Conservation (phyloP, 2,113 vertebrate species). For the Brienomyrus longianalis region DNA sequence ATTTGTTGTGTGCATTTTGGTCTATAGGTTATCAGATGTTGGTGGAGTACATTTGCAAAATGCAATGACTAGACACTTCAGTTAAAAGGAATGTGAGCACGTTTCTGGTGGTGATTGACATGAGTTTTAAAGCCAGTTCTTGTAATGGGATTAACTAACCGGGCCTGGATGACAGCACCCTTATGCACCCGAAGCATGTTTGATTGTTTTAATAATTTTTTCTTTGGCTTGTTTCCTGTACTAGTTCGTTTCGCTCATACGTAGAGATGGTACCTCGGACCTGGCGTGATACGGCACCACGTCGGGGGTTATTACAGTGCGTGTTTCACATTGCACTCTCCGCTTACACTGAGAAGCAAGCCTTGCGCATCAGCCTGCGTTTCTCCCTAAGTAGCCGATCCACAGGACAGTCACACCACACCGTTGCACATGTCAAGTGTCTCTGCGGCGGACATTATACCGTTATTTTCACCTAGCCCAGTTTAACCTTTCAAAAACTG, state of each 20-base stretch:
- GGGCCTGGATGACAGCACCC: not conserved
- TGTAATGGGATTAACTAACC: not conserved
- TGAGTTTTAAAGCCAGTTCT: not conserved
- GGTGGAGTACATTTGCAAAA: not conserved
- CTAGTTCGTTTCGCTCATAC: not conserved
- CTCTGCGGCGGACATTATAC: not conserved
- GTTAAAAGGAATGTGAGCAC: not conserved
- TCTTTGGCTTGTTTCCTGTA: not conserved
- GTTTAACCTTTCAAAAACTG: not conserved
- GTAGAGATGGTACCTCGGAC: not conserved
- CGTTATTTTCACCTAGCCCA: not conserved
- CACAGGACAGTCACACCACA: not conserved
- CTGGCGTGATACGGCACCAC: not conserved
- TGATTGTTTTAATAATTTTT: not conserved
- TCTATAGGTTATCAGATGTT: not conserved
- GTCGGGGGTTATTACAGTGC: not conserved
- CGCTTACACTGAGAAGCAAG: not conserved
- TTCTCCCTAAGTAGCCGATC: not conserved
- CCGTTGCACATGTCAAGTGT: not conserved
- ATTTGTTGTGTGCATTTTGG: not conserved
- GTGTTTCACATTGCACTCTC: not conserved
- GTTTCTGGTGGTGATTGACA: not conserved
- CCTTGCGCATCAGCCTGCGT: not conserved
- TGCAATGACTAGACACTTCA: conserved; percentile 6
- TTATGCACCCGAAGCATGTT: not conserved